Base-by-base conservation (phyloP, 2,113 vertebrate species). In the Poeciliopsis turrubarensis region DNA sequence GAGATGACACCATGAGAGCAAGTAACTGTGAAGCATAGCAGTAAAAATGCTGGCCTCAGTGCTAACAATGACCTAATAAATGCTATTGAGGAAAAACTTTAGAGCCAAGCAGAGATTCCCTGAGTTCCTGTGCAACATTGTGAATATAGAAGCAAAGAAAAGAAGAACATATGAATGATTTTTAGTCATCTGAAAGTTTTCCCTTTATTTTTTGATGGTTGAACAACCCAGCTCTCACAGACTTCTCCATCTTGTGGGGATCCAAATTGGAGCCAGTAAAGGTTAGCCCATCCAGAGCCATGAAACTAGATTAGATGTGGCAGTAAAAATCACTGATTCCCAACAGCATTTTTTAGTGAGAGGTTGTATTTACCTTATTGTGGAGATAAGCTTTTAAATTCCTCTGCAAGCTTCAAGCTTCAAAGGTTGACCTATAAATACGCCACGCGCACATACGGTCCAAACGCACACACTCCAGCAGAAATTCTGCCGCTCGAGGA, bases 321-420 rank as follows among this genome's bases (percentile, higher is more conserved):
- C 82, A 88, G 75, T 87, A 67, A 81, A 86, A 85, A 81, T 86
- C 68, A 75, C 75, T 67, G 82, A 81, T 73, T 76, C 70, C 65
- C 70, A 70, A 71, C 62, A 77, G 75, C 75, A 73, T 69, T 65
- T 64, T 10, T 25, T 73, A 84, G 75, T 68, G 25, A 77, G 54
- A 60, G 65, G 68, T 65, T 32, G 29, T 77, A 67, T 72, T 87
- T 72, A 83, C 81, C 62, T 74, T 73, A 77, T 72, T 62, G 74
- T 29, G 51, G 68, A 70, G 76, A 65, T 61, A 22, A 26, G 64
- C 70, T 66, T 27, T 11, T 4, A 68, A 22, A 73, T 80, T 77
- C 25, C 7, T 78, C 65, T 73, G 77, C 44, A 72, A 87, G 86
- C 75, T 61, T 81, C 44, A 70, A 87, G 86, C 75, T 61, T 81